Evolutionary conservation across 2,888 invertebrate genomes (phyloP), one percentile per base, ranked within the genome.

Genomic region (Copidosoma aretas): DNA sequence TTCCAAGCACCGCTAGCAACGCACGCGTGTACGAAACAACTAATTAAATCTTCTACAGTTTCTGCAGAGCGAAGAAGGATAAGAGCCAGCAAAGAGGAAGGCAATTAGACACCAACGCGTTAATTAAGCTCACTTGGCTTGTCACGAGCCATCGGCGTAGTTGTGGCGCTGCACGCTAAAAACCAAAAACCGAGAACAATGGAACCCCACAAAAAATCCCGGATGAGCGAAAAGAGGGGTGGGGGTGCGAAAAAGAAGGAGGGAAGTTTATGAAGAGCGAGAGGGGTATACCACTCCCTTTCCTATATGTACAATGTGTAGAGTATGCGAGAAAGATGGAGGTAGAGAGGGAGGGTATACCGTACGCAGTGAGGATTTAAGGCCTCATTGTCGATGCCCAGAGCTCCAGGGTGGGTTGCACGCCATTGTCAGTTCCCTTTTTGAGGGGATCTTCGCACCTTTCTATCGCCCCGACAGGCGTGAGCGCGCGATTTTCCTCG

Each of bases 341-440:
- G 14, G 43, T 17, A 3, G 2, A 46, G 43, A 12, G 8, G 43
- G 43, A 46, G 41, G n/a, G 14, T 41, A 14, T 10, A 41, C 41
- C 10, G 41, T 14, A 46, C 43, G 43, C 43, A 46, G 43, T 46
- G 82, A 82, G 80, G 78, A 75, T 79, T 80, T 77, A 60, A 76
- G 76, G 77, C 77, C 76, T 77, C 78, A 81, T 78, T 79, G 79
- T 81, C 77, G 71, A 73, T 73, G 76, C 74, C 67, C 66, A 70
- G 71, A 74, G 75, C 78, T 80, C n/a, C n/a, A n/a, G 76, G 71
- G 74, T 66, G 64, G 69, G 69, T 73, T 75, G 58, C 22, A 14
- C 75, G 73, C 76, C 75, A 81, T 82, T 81, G 82, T 82, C 79
- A 77, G 73, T 32, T 32, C 32, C 78, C 78, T 79, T 82, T 80